Evolutionary conservation across 1,140 invertebrate genomes (phyloP), one percentile per base, ranked within the genome.

Genomic region (Bombus balteatus): DNA sequence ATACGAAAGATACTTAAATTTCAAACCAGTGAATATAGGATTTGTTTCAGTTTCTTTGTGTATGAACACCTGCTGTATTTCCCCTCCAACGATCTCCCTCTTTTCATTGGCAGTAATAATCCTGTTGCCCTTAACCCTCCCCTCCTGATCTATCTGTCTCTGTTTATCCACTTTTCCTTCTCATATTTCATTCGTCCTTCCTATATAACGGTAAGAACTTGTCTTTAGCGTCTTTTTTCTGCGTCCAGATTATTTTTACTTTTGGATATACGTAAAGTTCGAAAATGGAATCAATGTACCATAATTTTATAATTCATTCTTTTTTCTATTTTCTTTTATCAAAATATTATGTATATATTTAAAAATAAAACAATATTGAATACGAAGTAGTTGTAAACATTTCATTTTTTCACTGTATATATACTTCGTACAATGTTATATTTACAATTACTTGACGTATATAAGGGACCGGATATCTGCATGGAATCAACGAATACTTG

Each of bases 1-100:
- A 81, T 83, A 82, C 68, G 34, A n/a, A 77, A 83, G 82, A 74
- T 39, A 87, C 70, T 89, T 66, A 68, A 84, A 79, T 79, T 62
- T 72, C 65, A 80, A 88, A 78, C 81, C 68, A 81, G 91, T 91
- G 86, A 87, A 88, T 83, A 78, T 85, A 76, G 68, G 88, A 93
- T 92, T 93, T 90, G 82, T 92, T 92, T 92, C 81, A 87, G 87
- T 92, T 92, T 92, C 91, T 93, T 93, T 93, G 92, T 93, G 87
- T 90, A 82, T 75, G 92, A 93, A 93, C 92, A 93, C 91, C 93
- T 93, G 92, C 90, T 87, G 85, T 88, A 86, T 91, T 88, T 91
- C 88, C 91, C 88, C 88, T 80, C 88, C 88, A 90, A n/a, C 41
- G 81, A 83, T 86, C 84, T 89, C 72, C 73, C 80, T 62, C 75